Evolutionary conservation across 2,888 invertebrate genomes (phyloP), one percentile per base, ranked within the genome.

Genomic region (Caenorhabditis sp.): DNA sequence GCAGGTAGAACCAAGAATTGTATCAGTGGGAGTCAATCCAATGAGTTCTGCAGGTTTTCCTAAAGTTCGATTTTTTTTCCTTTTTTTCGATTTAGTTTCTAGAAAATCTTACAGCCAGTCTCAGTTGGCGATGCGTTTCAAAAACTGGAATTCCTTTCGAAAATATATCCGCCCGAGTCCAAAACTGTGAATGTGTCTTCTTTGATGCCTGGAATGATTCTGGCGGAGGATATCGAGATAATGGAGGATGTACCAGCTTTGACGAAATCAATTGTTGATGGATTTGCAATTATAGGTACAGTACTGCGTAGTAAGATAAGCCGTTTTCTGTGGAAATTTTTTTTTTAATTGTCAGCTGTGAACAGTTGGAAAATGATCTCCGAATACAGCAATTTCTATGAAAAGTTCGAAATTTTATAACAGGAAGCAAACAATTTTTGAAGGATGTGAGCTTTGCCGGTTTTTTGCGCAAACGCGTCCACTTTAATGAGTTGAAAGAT

Each of bases 231-330:
- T 22, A 81, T 89, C 10, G 38, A 66, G 26, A 74, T 85, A n/a
- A 28, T 59, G 0, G 54, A 77, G 44, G 64, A 89, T 76, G 79
- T 91, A 73, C 85, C 88, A 51, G 49, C 80, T 66, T 59, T 68
- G 54, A 73, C 79, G 51, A 88, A 88, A 5, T 90, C 91, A 0
- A 83, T 84, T 58, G 90, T 86, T 80, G 90, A 92, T 74, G 91
- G 91, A 16, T 91, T 91, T 70, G 91, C 91, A 10, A 86, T 90
- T 8, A 85, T 84, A 68, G 86, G 91, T 90, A 35, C n/a, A n/a
- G n/a, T n/a, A n/a, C n/a, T n/a, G n/a, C n/a, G n/a, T n/a, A n/a
- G n/a, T n/a, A n/a, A n/a, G n/a, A n/a, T n/a, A n/a, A n/a, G n/a
- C n/a, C n/a, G n/a, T n/a, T n/a, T n/a, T n/a, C n/a, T n/a, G n/a